Base-by-base conservation (phyloP, 2,113 vertebrate genomes). In the Oxyura jamaicensis region DNA sequence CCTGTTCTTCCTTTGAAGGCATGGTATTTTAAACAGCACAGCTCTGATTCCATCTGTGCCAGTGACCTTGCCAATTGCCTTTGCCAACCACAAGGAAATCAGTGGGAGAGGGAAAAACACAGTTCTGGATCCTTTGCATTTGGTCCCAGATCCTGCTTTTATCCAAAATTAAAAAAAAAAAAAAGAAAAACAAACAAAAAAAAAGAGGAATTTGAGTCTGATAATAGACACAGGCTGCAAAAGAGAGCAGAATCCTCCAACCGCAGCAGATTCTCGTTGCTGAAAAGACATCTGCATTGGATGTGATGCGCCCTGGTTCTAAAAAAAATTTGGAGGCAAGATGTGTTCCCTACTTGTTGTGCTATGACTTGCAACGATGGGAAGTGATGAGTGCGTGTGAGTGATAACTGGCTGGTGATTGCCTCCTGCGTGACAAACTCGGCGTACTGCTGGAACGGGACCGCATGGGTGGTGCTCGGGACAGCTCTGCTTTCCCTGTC, bases 181-280 rank as follows among this genome's bases (percentile, higher is more conserved):
- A 46, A 46, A 20, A 19, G 19, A 20, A 18, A 44, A 83, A n/a
- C n/a, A n/a, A n/a, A n/a, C n/a, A n/a, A 44, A 7, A 19, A 87
- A 63, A 20, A 28, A 33, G 3, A 29, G 72, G 88, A 56, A 28
- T 56, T 68, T 50, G 58, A 52, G 67, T 75, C 48, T 22, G 83
- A 28, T 74, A 21, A 4, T 31, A 25, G 60, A 0, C 0, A 2
- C 55, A 3, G 73, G 35, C 92, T 29, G 60, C 2, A 48, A 25
- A 39, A 19, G 56, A 31, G 33, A 48, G 60, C n/a, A 31, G 66
- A 72, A 44, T 26, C 50, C 67, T 50, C 55, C 12, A 21, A n/a
- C 11, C 0, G 1, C 80, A 33, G 36, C n/a, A 8, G 55, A 15
- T 50, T 75, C 20, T 6, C 0, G 2, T 68, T 81, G 20, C 59